Conservation (phyloP, 2,797 vertebrate species). For the Kryptolebias ocellatus region DNA sequence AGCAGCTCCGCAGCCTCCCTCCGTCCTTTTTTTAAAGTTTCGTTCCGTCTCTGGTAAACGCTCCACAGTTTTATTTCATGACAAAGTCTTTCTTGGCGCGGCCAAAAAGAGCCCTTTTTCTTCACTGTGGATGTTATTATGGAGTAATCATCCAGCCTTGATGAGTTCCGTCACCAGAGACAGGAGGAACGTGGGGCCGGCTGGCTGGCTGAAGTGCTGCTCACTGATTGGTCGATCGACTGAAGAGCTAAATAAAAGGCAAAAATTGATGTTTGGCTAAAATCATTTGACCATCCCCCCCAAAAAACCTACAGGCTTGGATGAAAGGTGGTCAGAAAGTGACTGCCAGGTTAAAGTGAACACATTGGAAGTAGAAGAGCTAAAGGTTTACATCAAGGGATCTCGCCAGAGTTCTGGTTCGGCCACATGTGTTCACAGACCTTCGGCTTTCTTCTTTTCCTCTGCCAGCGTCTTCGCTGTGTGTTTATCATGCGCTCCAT, state of each 20-base stretch:
- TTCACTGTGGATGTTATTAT: conserved; percentile 53
- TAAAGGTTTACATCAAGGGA: conserved; percentile 33
- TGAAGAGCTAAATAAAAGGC: conserved; percentile 15
- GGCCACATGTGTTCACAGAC: conserved; percentile 53
- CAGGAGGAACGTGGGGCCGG: conserved; percentile 14
- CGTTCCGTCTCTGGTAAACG: conserved; percentile 68
- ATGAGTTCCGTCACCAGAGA: conserved; percentile 70
- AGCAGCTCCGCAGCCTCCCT: not conserved
- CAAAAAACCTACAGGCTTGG: no score
- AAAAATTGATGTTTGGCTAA: conserved; percentile 14
- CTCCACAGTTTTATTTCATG: conserved; percentile 73
- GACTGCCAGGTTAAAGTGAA: conserved; percentile 33
- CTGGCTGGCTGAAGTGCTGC: conserved; percentile 19
- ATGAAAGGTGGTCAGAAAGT: conserved; percentile 20
- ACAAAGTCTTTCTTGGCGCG: conserved; percentile 83
- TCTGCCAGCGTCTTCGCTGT: conserved; percentile 56
- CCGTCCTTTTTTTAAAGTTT: not conserved
- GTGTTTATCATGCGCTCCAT: conserved; percentile 64
- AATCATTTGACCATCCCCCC: not conserved
- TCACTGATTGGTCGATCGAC: conserved; percentile 14
- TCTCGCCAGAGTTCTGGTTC: conserved; percentile 35
- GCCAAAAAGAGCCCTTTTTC: conserved; percentile 73
- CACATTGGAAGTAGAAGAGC: conserved; percentile 28
- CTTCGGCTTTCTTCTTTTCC: conserved; percentile 61
- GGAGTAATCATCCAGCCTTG: conserved; percentile 68